These are phyloP conservation scores for Melospiza melodia DNA, from an alignment of 2,113 vertebrate species.

Conservation along the genomic window DNA sequence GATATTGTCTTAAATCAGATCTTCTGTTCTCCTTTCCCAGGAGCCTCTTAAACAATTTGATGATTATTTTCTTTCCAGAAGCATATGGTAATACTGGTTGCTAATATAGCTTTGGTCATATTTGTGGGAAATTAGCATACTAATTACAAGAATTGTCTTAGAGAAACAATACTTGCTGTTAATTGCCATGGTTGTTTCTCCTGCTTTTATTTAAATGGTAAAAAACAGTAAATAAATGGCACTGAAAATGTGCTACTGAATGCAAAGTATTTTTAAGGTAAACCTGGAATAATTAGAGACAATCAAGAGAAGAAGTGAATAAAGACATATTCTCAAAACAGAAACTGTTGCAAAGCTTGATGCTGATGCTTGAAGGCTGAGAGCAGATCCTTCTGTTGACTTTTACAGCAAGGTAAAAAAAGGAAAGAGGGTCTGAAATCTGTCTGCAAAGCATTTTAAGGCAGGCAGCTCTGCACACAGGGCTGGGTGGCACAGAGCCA, in stretches of 20 bases:
- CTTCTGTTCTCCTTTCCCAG: conserved; percentile 18
- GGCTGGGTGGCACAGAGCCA: not conserved
- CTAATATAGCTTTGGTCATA: conserved; percentile 59
- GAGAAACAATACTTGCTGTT: conserved; percentile 42
- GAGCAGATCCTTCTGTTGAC: not conserved
- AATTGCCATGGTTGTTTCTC: conserved; percentile 39
- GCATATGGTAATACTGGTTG: conserved; percentile 61
- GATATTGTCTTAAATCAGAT: conserved; percentile 45
- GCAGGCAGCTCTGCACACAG: not conserved
- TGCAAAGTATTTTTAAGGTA: not conserved
- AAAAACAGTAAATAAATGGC: conserved; percentile 26
- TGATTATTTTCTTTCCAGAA: conserved; percentile 61
- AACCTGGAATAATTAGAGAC: not conserved
- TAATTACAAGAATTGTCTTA: conserved; percentile 65
- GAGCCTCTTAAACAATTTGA: conserved; percentile 59
- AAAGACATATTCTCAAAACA: not conserved
- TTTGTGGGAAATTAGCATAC: conserved; percentile 54
- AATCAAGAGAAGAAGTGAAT: not conserved
- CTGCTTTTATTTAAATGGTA: conserved; percentile 30
- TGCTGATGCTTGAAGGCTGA: not conserved
- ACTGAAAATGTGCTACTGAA: not conserved
- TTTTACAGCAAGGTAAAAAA: not conserved
- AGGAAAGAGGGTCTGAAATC: not conserved
- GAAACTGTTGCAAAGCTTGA: not conserved
- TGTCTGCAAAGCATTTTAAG: not conserved